A percentile compares a stretch with the other conserved stretches of the same genome.
phyloP scores from a whole-genome alignment of 2,888 invertebrate species.

The Eurois occulta region DNA sequence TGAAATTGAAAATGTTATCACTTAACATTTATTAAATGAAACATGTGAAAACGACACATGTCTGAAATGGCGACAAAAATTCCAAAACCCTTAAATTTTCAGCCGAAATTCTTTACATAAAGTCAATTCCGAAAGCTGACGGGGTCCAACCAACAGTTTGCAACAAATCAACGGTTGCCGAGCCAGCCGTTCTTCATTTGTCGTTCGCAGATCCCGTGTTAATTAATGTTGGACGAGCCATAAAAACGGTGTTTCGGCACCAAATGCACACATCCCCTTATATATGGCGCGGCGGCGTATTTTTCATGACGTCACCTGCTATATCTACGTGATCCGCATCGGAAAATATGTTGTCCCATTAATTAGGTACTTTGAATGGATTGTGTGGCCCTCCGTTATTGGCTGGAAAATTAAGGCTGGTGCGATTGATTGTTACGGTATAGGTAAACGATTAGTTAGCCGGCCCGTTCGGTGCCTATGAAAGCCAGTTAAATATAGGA shows the following conservation, averaged over 20 bases:
- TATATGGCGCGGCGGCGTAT: constrained; percentile 73
- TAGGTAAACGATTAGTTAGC: constrained; percentile 78
- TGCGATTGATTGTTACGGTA: constrained; percentile 81
- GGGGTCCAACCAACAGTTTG: constrained; percentile 44
- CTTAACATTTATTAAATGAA: not conserved
- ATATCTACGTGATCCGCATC: constrained; percentile 80
- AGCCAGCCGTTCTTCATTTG: constrained; percentile 74
- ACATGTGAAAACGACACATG: constrained; percentile 10
- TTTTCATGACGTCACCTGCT: constrained; percentile 84
- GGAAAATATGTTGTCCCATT: constrained; percentile 84
- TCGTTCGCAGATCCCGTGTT: constrained; percentile 72
- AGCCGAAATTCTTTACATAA: constrained; percentile 57
- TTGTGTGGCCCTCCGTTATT: constrained; percentile 80
- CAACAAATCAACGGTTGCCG: constrained; percentile 64
- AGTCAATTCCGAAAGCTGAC: constrained; percentile 36
- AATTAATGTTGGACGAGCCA: constrained; percentile 76
- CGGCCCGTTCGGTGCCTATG: constrained; percentile 55
- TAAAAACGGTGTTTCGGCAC: constrained; percentile 72
- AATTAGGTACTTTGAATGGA: constrained; percentile 86
- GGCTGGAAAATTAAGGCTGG: constrained; percentile 82
- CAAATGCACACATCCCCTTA: constrained; percentile 70
- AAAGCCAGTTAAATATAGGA: constrained; percentile 64
- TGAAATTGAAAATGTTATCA: not conserved
- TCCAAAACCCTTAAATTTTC: constrained; percentile 60
- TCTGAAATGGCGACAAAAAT: constrained; percentile 26